These are phyloP conservation scores for Trilocha varians DNA, from an alignment of 2,888 invertebrate species.

Conservation along the genomic window DNA sequence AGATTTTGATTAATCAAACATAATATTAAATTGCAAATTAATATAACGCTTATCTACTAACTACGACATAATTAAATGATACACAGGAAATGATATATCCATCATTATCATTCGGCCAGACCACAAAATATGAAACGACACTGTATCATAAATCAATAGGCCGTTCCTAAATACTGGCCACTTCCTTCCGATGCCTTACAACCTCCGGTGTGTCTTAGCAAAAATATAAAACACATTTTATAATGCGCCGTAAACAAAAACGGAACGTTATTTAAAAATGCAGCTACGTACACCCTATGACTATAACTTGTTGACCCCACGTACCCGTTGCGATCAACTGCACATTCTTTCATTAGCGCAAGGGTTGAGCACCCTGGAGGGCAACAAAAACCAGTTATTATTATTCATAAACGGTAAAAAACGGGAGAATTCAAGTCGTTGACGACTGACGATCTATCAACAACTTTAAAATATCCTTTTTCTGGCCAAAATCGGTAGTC, in stretches of 20 bases:
- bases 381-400: slow-evolving; percentile 58
- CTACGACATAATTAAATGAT: too few species aligned
- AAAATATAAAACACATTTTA: not conserved
- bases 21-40: too few species aligned
- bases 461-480: slow-evolving; percentile 36
- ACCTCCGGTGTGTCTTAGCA: slow-evolving; percentile 10
- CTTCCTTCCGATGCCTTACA: slow-evolving; percentile 72
- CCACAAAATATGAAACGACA: not conserved
- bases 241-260: not conserved
- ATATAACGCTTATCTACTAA: too few species aligned
- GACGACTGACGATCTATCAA: slow-evolving; percentile 54
- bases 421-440: slow-evolving; percentile 33
- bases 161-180: slow-evolving; percentile 43
- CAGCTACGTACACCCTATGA: not conserved
- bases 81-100: slow-evolving; percentile 48
- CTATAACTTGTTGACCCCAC: slow-evolving; percentile 57
- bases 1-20: too few species aligned
- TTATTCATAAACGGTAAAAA: slow-evolving; percentile 45
- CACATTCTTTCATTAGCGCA: slow-evolving; percentile 55
- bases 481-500: slow-evolving; percentile 32
- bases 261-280: not conserved
- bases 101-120: slow-evolving; percentile 16
- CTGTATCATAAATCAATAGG: not conserved
- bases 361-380: slow-evolving; percentile 63
- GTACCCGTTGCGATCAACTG: slow-evolving; percentile 51